Percentiles rank a stretch among this genome's conserved stretches.
phyloP scores from a whole-genome alignment of 2,888 invertebrate genomes.

The Steinernema hermaphroditum region DNA sequence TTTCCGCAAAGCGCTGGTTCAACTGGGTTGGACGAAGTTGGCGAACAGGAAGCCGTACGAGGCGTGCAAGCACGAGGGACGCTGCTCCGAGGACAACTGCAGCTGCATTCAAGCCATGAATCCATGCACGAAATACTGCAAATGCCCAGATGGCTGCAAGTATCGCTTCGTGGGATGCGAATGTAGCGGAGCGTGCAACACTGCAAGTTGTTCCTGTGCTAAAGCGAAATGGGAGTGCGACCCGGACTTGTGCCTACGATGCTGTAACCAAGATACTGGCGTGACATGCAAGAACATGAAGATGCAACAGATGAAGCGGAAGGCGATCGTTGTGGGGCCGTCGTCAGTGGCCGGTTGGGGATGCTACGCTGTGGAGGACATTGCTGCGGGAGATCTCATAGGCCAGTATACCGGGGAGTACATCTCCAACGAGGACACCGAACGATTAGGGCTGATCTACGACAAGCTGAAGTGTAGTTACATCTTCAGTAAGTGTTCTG shows the following conservation, averaged over 20 bases:
- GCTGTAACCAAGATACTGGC: conserved; percentile 72
- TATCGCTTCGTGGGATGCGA: conserved; percentile 95
- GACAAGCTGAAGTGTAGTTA: conserved; percentile 99
- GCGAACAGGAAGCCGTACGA: too few relatives aligned
- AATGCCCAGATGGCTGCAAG: conserved; percentile 89
- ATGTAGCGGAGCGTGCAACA: conserved; percentile 72
- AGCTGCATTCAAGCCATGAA: background rate
- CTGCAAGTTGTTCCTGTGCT: background rate
- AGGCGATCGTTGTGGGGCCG: too few relatives aligned
- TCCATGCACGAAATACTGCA: conserved; percentile 93
- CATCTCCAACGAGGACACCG: conserved; percentile 96
- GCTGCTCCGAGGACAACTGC: background rate
- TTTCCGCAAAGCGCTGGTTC: too few relatives aligned
- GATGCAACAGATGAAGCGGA: too few relatives aligned
- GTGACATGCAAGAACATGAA: too few relatives aligned
- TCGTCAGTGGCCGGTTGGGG: background rate
- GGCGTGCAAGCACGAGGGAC: too few relatives aligned
- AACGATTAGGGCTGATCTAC: conserved; percentile 94
- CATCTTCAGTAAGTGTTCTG: conserved; percentile 73
- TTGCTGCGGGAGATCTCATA: conserved; percentile 94
- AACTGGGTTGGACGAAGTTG: too few relatives aligned
- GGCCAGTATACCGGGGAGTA: conserved; percentile 96
- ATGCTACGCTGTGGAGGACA: background rate
- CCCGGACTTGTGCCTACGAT: conserved; percentile 92
- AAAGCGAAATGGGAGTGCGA: conserved; percentile 81